phyloP scores from a whole-genome alignment of 1,140 invertebrate genomes.

The Penaeus japonicus region DNA sequence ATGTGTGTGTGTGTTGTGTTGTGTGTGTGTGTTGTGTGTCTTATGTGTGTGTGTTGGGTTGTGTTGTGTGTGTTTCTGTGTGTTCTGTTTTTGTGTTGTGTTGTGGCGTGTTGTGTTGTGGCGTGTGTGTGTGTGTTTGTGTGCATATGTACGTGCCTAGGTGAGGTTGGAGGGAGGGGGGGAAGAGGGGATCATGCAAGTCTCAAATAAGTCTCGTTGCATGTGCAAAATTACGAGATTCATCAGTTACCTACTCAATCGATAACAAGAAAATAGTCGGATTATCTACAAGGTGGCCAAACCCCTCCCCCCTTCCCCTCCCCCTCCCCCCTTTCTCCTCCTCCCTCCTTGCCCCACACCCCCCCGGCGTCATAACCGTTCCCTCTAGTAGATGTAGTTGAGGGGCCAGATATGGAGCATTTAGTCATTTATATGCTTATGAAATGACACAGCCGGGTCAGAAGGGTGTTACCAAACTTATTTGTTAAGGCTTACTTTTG shows the following conservation, averaged over 20 bases:
- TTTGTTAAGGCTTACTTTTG: constrained; percentile 32
- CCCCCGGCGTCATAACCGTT: neutral
- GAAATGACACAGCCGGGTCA: constrained; percentile 35
- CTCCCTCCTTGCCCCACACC: neutral
- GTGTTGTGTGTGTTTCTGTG: too few species aligned
- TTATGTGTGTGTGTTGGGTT: too few species aligned
- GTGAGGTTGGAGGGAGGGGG: too few species aligned
- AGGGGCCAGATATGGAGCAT: constrained; percentile 20
- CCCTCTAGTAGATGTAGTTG: neutral
- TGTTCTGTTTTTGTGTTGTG: too few species aligned
- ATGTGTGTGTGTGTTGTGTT: too few species aligned
- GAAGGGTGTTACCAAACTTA: constrained; percentile 30
- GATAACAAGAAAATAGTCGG: neutral
- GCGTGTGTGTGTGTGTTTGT: too few species aligned
- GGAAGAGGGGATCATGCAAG: too few species aligned
- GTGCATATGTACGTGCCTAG: too few species aligned
- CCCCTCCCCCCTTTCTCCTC: too few species aligned
- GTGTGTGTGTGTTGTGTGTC: too few species aligned
- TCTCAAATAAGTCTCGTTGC: neutral
- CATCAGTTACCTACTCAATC: neutral
- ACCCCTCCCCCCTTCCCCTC: too few species aligned
- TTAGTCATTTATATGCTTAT: constrained; percentile 53
- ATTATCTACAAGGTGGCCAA: neutral
- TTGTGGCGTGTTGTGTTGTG: too few species aligned
- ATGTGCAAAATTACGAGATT: neutral